Percentiles rank a stretch among this genome's conserved stretches.
Evolutionary conservation across 1,140 invertebrate genomes (phyloP).

Genomic region (Cephus cinctus): DNA sequence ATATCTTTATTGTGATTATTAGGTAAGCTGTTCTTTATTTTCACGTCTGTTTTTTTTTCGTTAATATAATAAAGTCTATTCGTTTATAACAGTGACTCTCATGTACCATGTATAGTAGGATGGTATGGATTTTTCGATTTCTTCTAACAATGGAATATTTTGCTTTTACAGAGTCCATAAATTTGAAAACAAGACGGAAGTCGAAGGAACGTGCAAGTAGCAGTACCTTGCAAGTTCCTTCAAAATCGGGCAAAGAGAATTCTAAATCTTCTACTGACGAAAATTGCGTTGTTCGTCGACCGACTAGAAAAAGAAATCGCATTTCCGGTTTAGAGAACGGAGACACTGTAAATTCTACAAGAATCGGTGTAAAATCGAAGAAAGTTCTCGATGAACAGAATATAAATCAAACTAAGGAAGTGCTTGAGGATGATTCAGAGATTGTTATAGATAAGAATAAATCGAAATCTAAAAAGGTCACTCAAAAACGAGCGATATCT

Average conservation of each 20-base stretch:
- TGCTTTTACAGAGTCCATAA: background rate
- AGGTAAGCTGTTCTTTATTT: background rate
- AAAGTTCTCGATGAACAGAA: constrained; percentile 9
- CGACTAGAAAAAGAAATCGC: constrained; percentile 10
- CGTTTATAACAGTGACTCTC: too few relatives aligned
- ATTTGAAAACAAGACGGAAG: background rate
- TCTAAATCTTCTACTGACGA: background rate
- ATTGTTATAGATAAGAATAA: constrained; percentile 9
- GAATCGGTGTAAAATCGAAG: background rate
- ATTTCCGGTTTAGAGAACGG: background rate
- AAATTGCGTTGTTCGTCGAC: background rate
- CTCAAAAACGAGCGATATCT: too few relatives aligned
- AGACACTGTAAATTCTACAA: background rate
- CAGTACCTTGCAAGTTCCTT: background rate
- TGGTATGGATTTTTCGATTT: too few relatives aligned
- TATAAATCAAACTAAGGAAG: constrained; percentile 11
- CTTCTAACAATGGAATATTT: background rate
- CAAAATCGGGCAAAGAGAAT: constrained; percentile 10
- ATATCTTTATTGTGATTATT: background rate
- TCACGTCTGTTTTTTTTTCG: too few relatives aligned
- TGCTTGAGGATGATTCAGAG: constrained; percentile 19
- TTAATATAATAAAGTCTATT: too few relatives aligned
- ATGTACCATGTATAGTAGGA: too few relatives aligned
- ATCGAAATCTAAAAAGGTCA: constrained; percentile 8
- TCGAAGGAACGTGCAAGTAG: background rate